Evolutionary conservation across 1,140 invertebrate genomes (phyloP).

Genomic region (Drosophila truncata): DNA sequence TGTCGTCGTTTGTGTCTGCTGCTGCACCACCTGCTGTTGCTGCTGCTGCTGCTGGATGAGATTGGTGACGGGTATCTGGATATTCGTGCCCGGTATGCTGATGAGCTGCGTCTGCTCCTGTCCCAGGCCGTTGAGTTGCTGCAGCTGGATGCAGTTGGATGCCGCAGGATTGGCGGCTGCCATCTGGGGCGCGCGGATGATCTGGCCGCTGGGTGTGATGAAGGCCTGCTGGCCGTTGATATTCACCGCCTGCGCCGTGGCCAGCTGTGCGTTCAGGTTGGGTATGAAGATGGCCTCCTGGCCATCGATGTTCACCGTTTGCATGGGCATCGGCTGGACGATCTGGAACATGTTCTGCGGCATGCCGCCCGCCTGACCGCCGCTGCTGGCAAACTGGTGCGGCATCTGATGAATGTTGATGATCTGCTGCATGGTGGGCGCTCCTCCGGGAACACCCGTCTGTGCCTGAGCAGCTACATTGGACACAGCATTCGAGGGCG

Average conservation of each 20-base stretch:
- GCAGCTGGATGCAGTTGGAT: slow-evolving; percentile 45
- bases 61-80: slow-evolving; percentile 86
- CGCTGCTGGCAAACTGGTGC: slow-evolving; percentile 63
- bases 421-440: slow-evolving; percentile 73
- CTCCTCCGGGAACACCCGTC: slow-evolving; percentile 20
- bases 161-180: slow-evolving; percentile 35
- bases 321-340: slow-evolving; percentile 87
- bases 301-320: slow-evolving; percentile 96
- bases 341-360: slow-evolving; percentile 83
- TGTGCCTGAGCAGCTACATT: slow-evolving; percentile 2
- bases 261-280: slow-evolving; percentile 77
- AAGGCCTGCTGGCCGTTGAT: slow-evolving; percentile 86
- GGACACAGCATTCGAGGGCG: slow-evolving; percentile 33
- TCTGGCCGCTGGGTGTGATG: slow-evolving; percentile 88
- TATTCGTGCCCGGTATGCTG: slow-evolving; percentile 87
- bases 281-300: slow-evolving; percentile 96
- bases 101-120: slow-evolving; percentile 87
- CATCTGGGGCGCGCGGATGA: slow-evolving; percentile 87
- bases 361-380: slow-evolving; percentile 28
- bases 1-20: slow-evolving; percentile 30
- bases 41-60: slow-evolving; percentile 67
- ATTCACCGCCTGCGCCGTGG: slow-evolving; percentile 76
- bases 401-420: slow-evolving; percentile 82
- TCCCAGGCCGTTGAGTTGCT: slow-evolving; percentile 87
- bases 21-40: slow-evolving; percentile 51